These are phyloP conservation scores for Gorilla gorilla DNA, from an alignment of 2,113 vertebrate genomes.

Conservation along the genomic window DNA sequence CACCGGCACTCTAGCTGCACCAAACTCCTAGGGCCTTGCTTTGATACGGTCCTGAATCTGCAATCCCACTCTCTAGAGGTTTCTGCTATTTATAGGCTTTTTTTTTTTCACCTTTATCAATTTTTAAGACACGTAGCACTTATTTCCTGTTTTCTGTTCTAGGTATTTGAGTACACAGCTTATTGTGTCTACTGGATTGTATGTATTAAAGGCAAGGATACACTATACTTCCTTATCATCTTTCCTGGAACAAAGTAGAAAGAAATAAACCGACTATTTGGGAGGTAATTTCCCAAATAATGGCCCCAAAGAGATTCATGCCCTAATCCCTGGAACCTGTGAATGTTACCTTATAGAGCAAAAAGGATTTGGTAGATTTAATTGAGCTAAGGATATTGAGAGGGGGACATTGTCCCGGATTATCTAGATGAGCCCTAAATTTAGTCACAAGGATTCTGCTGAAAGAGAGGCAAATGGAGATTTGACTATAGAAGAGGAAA, in stretches of 20 bases:
- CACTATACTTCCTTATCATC: not conserved
- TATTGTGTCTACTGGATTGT: not conserved
- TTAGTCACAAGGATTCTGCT: no score
- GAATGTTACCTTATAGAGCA: no score
- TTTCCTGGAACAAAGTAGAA: not conserved
- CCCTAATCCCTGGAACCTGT: no score
- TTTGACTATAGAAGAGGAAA: no score
- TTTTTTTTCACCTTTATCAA: not conserved
- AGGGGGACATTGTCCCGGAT: no score
- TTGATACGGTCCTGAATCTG: not conserved
- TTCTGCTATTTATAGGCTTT: not conserved
- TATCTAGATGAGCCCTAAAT: no score
- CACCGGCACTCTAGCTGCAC: not conserved
- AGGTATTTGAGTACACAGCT: not conserved
- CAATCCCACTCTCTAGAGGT: not conserved
- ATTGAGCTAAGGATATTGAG: no score
- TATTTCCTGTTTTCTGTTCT: not conserved
- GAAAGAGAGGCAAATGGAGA: no score
- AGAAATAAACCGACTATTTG: not conserved
- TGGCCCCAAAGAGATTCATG: no score
- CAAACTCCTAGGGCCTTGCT: not conserved
- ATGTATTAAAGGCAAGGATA: not conserved
- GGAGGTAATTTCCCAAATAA: not conserved
- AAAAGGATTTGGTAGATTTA: no score
- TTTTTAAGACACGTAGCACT: not conserved